These are phyloP conservation scores for Caloenas nicobarica DNA, from an alignment of 2,113 vertebrate species.

Conservation along the genomic window DNA sequence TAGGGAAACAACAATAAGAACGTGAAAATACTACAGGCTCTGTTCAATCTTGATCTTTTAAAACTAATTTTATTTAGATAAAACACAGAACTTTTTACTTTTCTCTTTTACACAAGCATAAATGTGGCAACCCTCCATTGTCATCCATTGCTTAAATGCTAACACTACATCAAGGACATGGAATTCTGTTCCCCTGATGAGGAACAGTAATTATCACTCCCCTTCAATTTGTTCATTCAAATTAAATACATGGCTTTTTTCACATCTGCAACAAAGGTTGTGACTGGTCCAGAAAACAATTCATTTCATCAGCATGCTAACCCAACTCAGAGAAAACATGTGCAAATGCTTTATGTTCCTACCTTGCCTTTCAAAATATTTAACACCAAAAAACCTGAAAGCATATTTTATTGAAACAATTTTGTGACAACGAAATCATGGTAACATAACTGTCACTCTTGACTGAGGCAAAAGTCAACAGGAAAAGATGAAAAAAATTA, in stretches of 20 bases:
- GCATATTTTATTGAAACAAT: neutral
- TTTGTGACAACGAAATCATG: neutral
- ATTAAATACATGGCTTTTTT: neutral
- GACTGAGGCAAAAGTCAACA: neutral
- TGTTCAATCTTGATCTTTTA: neutral
- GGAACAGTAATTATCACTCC: neutral
- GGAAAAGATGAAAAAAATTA: neutral
- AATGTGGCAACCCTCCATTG: neutral
- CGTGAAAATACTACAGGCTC: neutral
- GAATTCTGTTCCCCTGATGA: neutral
- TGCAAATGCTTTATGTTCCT: neutral
- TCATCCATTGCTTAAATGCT: neutral
- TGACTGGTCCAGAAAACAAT: neutral
- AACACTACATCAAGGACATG: neutral
- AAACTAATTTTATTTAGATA: neutral
- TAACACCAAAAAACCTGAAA: neutral
- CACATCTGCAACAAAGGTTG: neutral
- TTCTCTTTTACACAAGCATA: neutral
- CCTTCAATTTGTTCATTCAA: neutral
- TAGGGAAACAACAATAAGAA: neutral
- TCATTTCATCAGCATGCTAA: neutral
- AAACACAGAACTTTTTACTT: neutral
- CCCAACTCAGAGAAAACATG: neutral
- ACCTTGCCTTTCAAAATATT: neutral
- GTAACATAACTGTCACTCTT: neutral